Evolutionary conservation across 2,888 invertebrate species (phyloP), one percentile per base, ranked within the genome.

Genomic region (Cepaea hortensis): DNA sequence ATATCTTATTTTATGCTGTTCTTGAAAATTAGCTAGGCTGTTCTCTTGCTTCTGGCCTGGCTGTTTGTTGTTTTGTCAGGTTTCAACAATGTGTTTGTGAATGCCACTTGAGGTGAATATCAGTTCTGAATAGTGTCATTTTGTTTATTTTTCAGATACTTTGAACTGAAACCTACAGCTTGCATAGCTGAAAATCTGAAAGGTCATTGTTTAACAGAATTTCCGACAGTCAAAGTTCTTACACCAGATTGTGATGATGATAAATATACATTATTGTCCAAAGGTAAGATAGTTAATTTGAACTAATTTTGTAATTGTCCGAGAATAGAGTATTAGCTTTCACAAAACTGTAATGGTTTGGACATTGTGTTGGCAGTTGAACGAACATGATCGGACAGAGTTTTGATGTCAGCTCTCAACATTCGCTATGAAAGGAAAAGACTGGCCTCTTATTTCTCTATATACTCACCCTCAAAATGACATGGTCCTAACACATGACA

Each of bases 151-250:
- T 88, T 13, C 85, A 91, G 91, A 82, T 91, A 89, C 82, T 87
- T 88, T 83, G 87, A 81, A 85, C 86, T 90, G 76, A 89, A 88
- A 50, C 85, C 85, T 3, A 85, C 81, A 13, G 87, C 89, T 80
- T 87, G 90, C 15, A 15, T 92, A 46, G 80, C 85, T 50, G 90
- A 91, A 23, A 92, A 92, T 80, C 79, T 92, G 23, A 79, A 85
- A 13, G 89, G 90, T 35, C 91, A 90, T 84, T 87, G 88, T 55
- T 73, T 92, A 55, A 87, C 91, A 65, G 92, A 92, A 81, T 90
- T 89, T 65, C 91, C 91, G 18, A 87, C 85, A 11, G 89, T 92
- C 23, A 76, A 88, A 73, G 90, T 91, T 11, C 20, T 87, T 20
- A 9, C 87, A 20, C 68, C 73, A 65, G 18, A 23, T 20, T 23